phyloP scores from a whole-genome alignment of 1,140 invertebrate genomes.

The Leptestheria dahalacensis region DNA sequence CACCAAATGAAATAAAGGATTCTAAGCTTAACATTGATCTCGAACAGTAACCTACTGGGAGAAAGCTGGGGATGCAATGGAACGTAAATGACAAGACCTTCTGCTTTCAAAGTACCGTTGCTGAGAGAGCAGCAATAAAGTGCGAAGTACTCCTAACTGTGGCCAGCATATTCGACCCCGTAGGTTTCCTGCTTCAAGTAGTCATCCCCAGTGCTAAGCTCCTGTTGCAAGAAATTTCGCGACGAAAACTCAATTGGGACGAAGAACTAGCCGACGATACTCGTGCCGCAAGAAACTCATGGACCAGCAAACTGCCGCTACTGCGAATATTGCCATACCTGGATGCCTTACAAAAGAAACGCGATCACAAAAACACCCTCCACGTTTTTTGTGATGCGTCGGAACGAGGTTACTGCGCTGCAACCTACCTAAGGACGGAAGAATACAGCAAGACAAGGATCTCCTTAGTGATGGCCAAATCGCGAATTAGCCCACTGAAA shows the following conservation, averaged over 20 bases:
- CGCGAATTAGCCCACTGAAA: slow-evolving; percentile 9
- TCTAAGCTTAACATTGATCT: too few species aligned
- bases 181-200: too few species aligned
- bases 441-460: background rate
- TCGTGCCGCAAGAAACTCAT: slow-evolving; percentile 16
- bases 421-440: background rate
- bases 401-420: slow-evolving; percentile 10
- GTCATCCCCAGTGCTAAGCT: background rate
- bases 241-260: slow-evolving; percentile 18
- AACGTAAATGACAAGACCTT: too few species aligned
- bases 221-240: slow-evolving; percentile 17
- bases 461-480: slow-evolving; percentile 5
- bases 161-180: too few species aligned
- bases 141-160: too few species aligned
- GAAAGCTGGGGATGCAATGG: too few species aligned
- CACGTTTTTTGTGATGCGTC: slow-evolving; percentile 8
- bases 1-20: too few species aligned
- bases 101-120: too few species aligned
- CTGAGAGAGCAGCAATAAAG: too few species aligned
- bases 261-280: slow-evolving; percentile 13
- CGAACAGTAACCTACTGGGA: too few species aligned
- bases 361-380: background rate
- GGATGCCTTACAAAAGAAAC: background rate
- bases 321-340: slow-evolving; percentile 7
- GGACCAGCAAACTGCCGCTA: slow-evolving; percentile 3